phyloP scores from a whole-genome alignment of 1,140 invertebrate species.

The Harlomillsia oculata region DNA sequence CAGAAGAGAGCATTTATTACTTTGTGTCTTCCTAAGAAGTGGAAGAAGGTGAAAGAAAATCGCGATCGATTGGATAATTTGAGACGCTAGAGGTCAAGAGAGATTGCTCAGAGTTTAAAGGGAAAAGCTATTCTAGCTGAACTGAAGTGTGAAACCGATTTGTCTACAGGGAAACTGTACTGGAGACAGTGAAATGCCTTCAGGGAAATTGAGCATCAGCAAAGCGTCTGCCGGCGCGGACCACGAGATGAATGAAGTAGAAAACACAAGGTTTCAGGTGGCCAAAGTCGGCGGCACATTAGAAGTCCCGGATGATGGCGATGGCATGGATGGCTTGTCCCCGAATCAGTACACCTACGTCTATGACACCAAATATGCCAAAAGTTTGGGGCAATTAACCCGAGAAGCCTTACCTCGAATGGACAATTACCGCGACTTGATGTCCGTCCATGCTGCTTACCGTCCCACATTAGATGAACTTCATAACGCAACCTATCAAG shows the following conservation, averaged over 20 bases:
- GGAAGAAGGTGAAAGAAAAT: no score
- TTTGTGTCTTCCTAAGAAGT: no score
- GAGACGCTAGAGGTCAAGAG: no score
- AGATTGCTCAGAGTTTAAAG: no score
- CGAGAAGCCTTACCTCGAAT: constrained; percentile 48
- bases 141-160: no score
- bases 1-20: no score
- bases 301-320: constrained; percentile 15
- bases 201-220: constrained; percentile 33
- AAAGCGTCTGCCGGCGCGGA: constrained; percentile 15
- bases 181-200: constrained; percentile 8
- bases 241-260: constrained; percentile 34
- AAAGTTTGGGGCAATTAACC: constrained; percentile 47
- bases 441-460: constrained; percentile 44
- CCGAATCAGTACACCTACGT: constrained; percentile 35
- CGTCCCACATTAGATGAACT: constrained; percentile 51
- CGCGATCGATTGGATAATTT: no score
- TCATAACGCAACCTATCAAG: constrained; percentile 42
- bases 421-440: constrained; percentile 51
- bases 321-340: constrained; percentile 4
- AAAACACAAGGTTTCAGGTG: constrained; percentile 40
- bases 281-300: constrained; percentile 40
- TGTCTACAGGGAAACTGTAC: no score
- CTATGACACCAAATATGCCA: constrained; percentile 45
- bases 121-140: no score